These are phyloP conservation scores for Drosophila mayri DNA, from an alignment of 1,140 invertebrate species.

Conservation along the genomic window DNA sequence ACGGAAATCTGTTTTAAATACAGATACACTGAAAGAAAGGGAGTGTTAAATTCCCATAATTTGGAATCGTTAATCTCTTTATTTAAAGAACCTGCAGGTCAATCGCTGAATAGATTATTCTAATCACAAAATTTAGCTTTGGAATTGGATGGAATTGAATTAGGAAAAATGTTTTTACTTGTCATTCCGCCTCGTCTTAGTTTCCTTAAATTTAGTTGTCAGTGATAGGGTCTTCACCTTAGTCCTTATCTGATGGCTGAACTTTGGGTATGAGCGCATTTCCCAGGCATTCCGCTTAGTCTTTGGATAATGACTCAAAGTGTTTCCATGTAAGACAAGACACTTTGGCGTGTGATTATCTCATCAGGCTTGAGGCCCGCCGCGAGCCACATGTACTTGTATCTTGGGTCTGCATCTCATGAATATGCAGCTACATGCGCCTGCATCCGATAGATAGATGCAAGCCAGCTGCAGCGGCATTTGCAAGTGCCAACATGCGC, in stretches of 20 bases:
- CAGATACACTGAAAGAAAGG: conserved; percentile 10
- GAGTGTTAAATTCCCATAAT: too few relatives aligned
- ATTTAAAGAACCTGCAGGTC: too few relatives aligned
- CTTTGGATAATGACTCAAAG: conserved; percentile 32
- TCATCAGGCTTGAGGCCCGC: conserved; percentile 60
- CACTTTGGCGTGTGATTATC: conserved; percentile 71
- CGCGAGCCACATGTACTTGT: conserved; percentile 36
- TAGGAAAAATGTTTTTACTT: not conserved
- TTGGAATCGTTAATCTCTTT: not conserved
- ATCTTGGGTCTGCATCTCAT: conserved; percentile 13
- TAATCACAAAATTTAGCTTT: not conserved
- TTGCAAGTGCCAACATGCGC: conserved; percentile 75
- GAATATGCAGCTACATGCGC: conserved; percentile 19
- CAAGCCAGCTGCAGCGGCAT: conserved; percentile 49
- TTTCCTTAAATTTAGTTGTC: not conserved
- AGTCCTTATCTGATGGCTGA: conserved; percentile 12
- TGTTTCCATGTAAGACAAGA: conserved; percentile 65
- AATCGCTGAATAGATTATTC: not conserved
- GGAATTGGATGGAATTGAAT: not conserved
- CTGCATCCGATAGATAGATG: conserved; percentile 53
- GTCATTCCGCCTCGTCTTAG: not conserved
- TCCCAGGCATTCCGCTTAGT: conserved; percentile 34
- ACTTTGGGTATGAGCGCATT: conserved; percentile 3
- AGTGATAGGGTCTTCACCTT: conserved; percentile 4
- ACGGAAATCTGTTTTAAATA: conserved; percentile 47